These are phyloP conservation scores for Bungarus multicinctus DNA, from an alignment of 2,113 vertebrate genomes.

Conservation along the genomic window DNA sequence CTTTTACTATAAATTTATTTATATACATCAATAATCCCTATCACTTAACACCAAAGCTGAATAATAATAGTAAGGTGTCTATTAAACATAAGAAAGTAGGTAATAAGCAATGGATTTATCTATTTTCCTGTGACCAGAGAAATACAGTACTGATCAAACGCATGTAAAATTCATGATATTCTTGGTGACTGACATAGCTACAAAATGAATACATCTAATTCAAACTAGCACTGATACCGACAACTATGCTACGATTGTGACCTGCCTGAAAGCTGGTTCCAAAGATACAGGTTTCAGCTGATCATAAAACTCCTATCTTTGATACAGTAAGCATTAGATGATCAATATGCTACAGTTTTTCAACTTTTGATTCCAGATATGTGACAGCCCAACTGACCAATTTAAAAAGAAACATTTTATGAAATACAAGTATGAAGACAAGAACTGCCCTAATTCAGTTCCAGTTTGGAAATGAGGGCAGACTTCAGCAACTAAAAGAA, in stretches of 20 bases:
- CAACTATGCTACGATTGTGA: not conserved
- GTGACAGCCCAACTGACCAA: not conserved
- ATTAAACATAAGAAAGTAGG: not conserved
- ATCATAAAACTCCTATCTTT: not conserved
- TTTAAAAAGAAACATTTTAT: not conserved
- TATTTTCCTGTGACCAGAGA: not conserved
- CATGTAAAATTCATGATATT: not conserved
- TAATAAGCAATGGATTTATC: not conserved
- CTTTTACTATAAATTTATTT: not conserved
- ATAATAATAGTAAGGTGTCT: not conserved
- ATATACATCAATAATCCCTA: not conserved
- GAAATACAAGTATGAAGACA: not conserved
- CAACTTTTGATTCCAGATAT: not conserved
- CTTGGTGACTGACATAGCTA: not conserved
- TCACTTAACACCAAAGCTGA: not conserved
- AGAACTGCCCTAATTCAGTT: not conserved
- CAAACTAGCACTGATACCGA: not conserved
- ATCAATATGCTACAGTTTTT: not conserved
- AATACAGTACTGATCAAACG: not conserved
- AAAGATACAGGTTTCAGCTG: not conserved
- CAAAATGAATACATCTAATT: not conserved
- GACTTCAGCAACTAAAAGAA: not conserved
- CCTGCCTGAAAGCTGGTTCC: not conserved
- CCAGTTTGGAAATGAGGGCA: not conserved
- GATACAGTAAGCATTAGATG: not conserved